Evolutionary conservation across 2,113 vertebrate genomes (phyloP), one percentile per base, ranked within the genome.

Genomic region (Greenwoodochromis staneri): DNA sequence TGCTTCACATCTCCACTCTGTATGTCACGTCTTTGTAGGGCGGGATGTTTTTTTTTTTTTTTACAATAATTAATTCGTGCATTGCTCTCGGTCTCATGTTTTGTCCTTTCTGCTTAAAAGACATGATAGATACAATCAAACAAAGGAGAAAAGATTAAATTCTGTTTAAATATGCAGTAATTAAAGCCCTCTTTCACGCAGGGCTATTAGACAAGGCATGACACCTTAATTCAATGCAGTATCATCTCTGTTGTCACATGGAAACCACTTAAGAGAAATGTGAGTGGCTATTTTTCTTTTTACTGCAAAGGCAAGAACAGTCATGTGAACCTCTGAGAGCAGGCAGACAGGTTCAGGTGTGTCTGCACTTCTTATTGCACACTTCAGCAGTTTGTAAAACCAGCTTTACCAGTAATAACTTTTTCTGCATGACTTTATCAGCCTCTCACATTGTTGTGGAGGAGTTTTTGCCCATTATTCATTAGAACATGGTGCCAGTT

Each of bases 281-380:
- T 38, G 17, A 38, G 34, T 5, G 61, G 19, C 61, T 38, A 8
- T 38, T 38, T 66, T 38, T 34, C 10, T 38, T 36, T 66, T 66
- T 66, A 66, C 61, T 12, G 61, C 61, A 66, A 66, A 36, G 1
- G 31, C 61, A 3, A n/a, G 4, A 38, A 66, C 61, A 8, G 19
- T 38, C 31, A 38, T n/a, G 34, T 66, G 61, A 66, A 84, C 27
- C n/a, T 84, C 91, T 6, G 88, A 76, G 76, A 92, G 73, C 91
- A 91, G 89, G 87, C 92, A 82, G 29, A 40, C 87, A 95, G 3
- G 89, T 89, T 14, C 92, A 95, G 96, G 96, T 96, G 76, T 84
- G 86, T 87, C 11, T 54, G 55, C 11, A 49, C 4, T 17, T 51
- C 4, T 57, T 31, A 40, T 8, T 73, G 78, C 13, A 21, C 14